These are phyloP conservation scores for Ridgeia piscesae DNA, from an alignment of 1,140 invertebrate species.

Conservation along the genomic window DNA sequence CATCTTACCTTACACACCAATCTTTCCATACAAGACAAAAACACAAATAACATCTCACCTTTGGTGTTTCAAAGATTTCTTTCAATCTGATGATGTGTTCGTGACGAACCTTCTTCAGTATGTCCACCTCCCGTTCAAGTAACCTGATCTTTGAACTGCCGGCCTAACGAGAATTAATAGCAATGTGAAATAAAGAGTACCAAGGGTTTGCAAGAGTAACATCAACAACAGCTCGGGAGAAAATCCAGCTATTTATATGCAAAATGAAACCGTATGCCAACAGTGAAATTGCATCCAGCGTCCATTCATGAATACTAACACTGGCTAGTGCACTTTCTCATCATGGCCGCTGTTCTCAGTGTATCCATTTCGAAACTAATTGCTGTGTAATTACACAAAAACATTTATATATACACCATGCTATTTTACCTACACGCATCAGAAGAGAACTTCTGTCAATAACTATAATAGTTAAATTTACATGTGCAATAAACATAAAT, in stretches of 20 bases:
- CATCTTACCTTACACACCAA: too few species aligned
- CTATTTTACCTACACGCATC: not conserved
- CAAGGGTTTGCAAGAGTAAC: not conserved
- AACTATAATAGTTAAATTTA: too few species aligned
- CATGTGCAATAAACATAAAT: too few species aligned
- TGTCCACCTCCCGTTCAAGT: conserved; percentile 61
- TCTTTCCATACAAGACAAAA: not conserved
- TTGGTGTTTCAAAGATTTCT: conserved; percentile 61
- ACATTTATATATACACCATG: not conserved
- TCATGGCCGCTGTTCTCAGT: not conserved
- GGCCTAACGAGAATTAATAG: conserved; percentile 43
- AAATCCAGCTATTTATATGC: not conserved
- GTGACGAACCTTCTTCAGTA: conserved; percentile 63
- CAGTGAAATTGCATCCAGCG: not conserved
- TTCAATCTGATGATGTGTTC: conserved; percentile 62
- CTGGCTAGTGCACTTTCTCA: not conserved
- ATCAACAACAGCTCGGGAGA: not conserved
- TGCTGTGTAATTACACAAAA: not conserved
- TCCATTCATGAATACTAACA: conserved; percentile 7
- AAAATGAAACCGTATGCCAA: conserved; percentile 2
- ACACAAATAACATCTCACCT: conserved; percentile 42
- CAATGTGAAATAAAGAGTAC: not conserved
- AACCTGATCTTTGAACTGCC: conserved; percentile 53
- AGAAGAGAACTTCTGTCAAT: not conserved
- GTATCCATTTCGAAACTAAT: not conserved